Conservation (phyloP, 1,140 invertebrate species). For the Neodiprion pinetum region DNA sequence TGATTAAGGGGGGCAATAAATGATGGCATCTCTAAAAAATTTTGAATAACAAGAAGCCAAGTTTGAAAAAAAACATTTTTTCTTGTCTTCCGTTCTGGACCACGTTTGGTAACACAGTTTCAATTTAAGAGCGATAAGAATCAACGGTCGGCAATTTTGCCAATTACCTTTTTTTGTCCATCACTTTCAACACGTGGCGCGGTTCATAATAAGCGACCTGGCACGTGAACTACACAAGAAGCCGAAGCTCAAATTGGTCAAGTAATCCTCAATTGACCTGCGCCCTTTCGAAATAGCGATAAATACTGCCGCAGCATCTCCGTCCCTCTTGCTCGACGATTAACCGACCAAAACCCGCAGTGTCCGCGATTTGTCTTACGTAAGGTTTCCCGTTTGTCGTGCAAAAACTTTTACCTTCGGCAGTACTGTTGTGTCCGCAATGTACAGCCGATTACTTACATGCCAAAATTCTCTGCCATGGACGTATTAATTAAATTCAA, state of each 20-base stretch:
- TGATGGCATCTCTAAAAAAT: no score
- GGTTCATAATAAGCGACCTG: no score
- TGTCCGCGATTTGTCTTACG: not conserved
- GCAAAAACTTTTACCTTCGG: not conserved
- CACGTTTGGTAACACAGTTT: no score
- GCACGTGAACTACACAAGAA: not conserved
- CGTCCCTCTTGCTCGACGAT: not conserved
- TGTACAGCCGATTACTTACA: not conserved
- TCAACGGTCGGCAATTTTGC: not conserved
- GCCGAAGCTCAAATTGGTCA: conserved; percentile 25
- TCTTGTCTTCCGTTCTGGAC: no score
- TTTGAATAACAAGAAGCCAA: no score
- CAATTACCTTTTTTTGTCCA: not conserved
- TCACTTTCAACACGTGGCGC: not conserved
- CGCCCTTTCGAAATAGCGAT: conserved; percentile 38
- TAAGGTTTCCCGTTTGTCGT: not conserved
- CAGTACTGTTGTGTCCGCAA: not conserved
- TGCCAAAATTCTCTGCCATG: not conserved
- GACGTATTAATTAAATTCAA: not conserved
- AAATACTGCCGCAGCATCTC: conserved; percentile 26
- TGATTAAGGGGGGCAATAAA: no score
- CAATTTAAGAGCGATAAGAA: no score
- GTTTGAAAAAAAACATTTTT: no score
- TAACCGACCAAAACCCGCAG: conserved; percentile 1
- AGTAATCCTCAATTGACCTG: conserved; percentile 37